Conservation (phyloP, 2,888 invertebrate genomes). For the Bimastos eiseni region DNA sequence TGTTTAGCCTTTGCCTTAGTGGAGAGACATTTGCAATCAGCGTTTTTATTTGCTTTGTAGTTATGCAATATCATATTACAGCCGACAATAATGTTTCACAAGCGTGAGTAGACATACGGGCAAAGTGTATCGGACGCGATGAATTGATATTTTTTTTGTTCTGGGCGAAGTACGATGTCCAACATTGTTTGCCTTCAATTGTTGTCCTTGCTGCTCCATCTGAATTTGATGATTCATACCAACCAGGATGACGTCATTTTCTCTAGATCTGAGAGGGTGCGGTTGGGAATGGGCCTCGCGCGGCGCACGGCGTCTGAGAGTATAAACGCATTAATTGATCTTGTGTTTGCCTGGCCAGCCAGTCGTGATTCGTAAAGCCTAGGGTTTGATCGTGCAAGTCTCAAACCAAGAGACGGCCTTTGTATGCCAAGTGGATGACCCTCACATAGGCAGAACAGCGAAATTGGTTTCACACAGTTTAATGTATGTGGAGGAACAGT, state of each 20-base stretch:
- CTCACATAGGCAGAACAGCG: background rate
- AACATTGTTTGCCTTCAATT: background rate
- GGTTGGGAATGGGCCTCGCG: background rate
- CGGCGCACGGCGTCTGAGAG: background rate
- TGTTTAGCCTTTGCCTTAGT: too few species aligned
- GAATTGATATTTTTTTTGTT: background rate
- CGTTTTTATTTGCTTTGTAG: background rate
- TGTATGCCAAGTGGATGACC: background rate
- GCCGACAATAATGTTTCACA: background rate
- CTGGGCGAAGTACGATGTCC: conserved; percentile 5
- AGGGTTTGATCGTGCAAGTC: background rate
- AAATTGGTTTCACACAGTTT: background rate
- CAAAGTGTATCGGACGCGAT: background rate
- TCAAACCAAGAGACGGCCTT: background rate
- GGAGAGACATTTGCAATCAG: background rate
- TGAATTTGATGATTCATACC: background rate
- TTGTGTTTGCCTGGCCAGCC: background rate
- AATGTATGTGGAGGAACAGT: background rate
- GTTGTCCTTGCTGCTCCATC: background rate
- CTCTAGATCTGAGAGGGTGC: background rate
- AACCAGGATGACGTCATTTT: background rate
- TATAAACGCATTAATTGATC: background rate
- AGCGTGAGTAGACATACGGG: background rate
- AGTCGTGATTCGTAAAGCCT: background rate
- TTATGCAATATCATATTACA: conserved; percentile 4